Conservation (phyloP, 2,113 vertebrate genomes). For the Elephantulus edwardii region DNA sequence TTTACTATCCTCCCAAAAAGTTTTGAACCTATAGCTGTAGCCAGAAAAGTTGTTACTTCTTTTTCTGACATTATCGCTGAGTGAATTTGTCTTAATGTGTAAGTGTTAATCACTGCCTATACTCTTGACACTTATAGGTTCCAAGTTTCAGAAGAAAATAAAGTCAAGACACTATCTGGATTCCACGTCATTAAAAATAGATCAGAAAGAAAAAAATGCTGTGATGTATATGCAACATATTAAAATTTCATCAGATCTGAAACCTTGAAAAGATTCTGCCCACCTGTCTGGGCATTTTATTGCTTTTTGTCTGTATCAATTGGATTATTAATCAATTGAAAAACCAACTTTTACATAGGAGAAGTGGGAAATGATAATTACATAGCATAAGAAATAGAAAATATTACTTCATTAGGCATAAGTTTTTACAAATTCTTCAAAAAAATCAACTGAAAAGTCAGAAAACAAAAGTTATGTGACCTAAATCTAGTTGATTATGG, state of each 20-base stretch:
- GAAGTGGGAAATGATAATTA: not conserved
- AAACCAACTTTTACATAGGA: not conserved
- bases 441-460: not conserved
- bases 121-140: not conserved
- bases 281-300: not conserved
- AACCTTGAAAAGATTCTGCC: not conserved
- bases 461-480: not conserved
- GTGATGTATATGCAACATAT: not conserved
- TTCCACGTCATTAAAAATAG: not conserved
- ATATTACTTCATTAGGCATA: not conserved
- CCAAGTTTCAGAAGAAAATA: not conserved
- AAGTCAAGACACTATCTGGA: not conserved
- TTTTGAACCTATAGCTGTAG: not conserved
- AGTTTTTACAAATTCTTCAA: not conserved
- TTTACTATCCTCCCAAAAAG: not conserved
- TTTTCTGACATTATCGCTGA: not conserved
- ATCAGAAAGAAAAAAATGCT: not conserved
- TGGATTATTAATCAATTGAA: too few relatives aligned
- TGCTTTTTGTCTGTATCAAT: not conserved
- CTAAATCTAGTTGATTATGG: conserved; percentile 4
- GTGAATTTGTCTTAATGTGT: conserved; percentile 29
- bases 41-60: not conserved
- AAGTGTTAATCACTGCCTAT: conserved; percentile 13
- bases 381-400: conserved; percentile 12
- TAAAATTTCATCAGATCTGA: conserved; percentile 6